These are phyloP conservation scores for Hippocampus zosterae DNA, from an alignment of 2,113 vertebrate genomes.

Conservation along the genomic window DNA sequence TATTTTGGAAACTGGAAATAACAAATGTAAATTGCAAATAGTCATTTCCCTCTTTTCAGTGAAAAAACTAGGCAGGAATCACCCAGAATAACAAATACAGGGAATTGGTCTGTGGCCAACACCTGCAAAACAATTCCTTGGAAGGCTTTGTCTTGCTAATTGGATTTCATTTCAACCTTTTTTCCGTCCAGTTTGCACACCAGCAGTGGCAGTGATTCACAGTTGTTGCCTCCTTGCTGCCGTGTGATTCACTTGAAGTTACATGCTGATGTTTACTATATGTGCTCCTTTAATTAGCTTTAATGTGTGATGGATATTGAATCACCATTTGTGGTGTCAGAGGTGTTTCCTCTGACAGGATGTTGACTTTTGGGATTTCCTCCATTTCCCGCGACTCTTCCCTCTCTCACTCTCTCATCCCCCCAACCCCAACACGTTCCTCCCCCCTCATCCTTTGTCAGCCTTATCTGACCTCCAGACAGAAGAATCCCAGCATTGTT, in stretches of 20 bases:
- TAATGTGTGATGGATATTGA: conserved; percentile 3
- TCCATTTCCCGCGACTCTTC: conserved; percentile 14
- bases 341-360: conserved; percentile 26
- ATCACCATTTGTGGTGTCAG: conserved; percentile 16
- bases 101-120: not conserved
- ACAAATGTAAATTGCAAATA: too few species aligned
- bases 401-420: conserved; percentile 10
- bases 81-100: not conserved
- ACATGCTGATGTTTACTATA: not conserved
- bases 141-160: not conserved
- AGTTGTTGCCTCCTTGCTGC: not conserved
- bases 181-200: not conserved
- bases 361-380: conserved; percentile 33
- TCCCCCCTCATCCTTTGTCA: conserved; percentile 3
- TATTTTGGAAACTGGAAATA: too few species aligned
- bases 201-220: not conserved
- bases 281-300: conserved; percentile 1
- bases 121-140: not conserved
- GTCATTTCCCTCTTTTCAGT: too few species aligned
- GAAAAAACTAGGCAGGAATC: too few species aligned
- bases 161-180: not conserved
- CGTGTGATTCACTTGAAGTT: not conserved
- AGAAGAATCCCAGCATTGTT: conserved; percentile 27
- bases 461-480: conserved; percentile 20
- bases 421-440: not conserved